These are phyloP conservation scores for Elanoides forficatus DNA, from an alignment of 2,113 vertebrate genomes.

Conservation along the genomic window DNA sequence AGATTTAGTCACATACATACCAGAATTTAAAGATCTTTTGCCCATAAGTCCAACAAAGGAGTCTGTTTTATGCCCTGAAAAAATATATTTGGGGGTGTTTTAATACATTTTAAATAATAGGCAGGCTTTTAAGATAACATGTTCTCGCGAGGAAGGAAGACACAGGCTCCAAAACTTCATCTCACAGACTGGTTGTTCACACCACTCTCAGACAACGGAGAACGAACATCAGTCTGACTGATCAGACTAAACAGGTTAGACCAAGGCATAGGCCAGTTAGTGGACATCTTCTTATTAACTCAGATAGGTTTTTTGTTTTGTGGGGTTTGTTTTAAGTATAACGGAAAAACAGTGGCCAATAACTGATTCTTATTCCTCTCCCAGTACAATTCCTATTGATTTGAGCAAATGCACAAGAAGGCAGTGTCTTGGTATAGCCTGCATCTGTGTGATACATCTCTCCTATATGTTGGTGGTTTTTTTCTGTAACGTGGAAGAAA, in stretches of 20 bases:
- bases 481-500: background rate
- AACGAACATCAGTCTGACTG: background rate
- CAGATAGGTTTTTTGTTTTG: background rate
- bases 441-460: background rate
- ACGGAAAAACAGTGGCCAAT: background rate
- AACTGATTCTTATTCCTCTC: background rate
- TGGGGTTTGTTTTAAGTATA: background rate
- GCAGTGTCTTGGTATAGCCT: background rate
- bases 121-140: background rate
- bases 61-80: conserved; percentile 85
- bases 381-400: background rate
- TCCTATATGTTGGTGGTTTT: background rate
- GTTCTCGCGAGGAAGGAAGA: background rate
- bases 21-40: conserved; percentile 89
- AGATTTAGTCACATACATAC: conserved; percentile 72
- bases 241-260: background rate
- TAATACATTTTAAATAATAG: conserved; percentile 56
- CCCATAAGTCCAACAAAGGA: conserved; percentile 93
- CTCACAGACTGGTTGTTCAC: background rate
- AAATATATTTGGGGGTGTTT: conserved; percentile 74
- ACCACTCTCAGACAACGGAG: background rate
- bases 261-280: background rate
- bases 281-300: background rate
- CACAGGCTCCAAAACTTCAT: background rate
- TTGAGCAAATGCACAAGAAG: background rate